Percentiles rank a stretch among this genome's conserved stretches.
These are phyloP conservation scores for Lottia gigantea DNA, from an alignment of 2,888 invertebrate species.

Conservation along the genomic window DNA sequence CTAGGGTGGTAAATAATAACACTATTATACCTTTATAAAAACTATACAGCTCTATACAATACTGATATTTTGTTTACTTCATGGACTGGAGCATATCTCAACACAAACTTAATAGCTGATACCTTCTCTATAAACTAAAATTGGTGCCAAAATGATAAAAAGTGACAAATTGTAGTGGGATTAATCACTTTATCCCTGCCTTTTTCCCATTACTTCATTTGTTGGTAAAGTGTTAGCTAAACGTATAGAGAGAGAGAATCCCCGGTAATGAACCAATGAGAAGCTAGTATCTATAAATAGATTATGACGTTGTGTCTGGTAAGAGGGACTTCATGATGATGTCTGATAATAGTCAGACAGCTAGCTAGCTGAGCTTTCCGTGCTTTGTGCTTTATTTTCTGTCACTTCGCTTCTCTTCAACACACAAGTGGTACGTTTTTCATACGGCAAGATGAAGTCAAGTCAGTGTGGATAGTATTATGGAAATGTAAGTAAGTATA, in stretches of 20 bases:
- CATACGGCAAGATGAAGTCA: slow-evolving; percentile 2
- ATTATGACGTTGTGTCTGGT: slow-evolving; percentile 21
- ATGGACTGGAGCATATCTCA: no score
- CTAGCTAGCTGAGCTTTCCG: slow-evolving; percentile 11
- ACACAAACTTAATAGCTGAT: no score
- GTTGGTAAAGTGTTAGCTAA: not conserved
- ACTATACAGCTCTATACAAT: no score
- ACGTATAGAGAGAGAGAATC: slow-evolving; percentile 12
- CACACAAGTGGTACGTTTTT: slow-evolving; percentile 7
- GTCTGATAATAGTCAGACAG: slow-evolving; percentile 15
- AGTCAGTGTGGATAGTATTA: not conserved
- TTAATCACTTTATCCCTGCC: not conserved
- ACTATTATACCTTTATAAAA: no score
- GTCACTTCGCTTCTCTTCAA: slow-evolving; percentile 6
- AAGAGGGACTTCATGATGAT: slow-evolving; percentile 17
- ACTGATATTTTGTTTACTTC: no score
- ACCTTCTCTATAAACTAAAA: not conserved
- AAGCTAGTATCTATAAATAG: slow-evolving; percentile 14
- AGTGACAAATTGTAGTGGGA: slow-evolving; percentile 1
- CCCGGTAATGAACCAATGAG: slow-evolving; percentile 17
- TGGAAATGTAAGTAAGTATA: not conserved
- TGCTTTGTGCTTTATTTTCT: slow-evolving; percentile 11
- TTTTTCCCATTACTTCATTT: not conserved
- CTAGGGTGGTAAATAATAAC: no score
- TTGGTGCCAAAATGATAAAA: slow-evolving; percentile 7